Percentiles rank a stretch among this genome's conserved stretches.
phyloP scores from a whole-genome alignment of 2,888 invertebrate genomes.

The Euphydryas editha region DNA sequence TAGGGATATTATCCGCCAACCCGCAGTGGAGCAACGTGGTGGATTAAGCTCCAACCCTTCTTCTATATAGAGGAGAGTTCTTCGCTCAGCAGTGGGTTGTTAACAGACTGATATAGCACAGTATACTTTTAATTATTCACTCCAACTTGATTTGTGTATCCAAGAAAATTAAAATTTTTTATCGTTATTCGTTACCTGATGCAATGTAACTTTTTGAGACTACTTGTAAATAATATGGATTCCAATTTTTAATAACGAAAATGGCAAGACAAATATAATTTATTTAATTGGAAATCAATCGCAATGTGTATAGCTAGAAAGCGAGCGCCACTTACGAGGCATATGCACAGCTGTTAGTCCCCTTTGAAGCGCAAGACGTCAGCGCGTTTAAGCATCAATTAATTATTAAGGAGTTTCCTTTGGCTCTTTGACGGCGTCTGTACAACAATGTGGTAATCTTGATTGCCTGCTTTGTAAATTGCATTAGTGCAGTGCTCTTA shows the following conservation, averaged over 20 bases:
- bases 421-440: slow-evolving; percentile 77
- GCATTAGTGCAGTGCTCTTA: slow-evolving; percentile 64
- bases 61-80: no score
- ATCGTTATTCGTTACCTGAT: background rate
- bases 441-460: slow-evolving; percentile 79
- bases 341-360: slow-evolving; percentile 74
- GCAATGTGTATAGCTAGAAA: slow-evolving; percentile 42
- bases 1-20: no score
- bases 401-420: slow-evolving; percentile 81
- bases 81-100: no score
- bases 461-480: slow-evolving; percentile 80
- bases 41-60: no score
- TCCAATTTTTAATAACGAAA: slow-evolving; percentile 6
- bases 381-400: slow-evolving; percentile 80
- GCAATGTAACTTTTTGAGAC: no score
- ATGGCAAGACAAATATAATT: slow-evolving; percentile 11
- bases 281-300: slow-evolving; percentile 31
- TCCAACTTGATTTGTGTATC: no score
- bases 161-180: no score
- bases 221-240: no score
- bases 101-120: no score
- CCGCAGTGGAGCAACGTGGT: no score
- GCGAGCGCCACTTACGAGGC: slow-evolving; percentile 55
- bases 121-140: no score
- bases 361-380: slow-evolving; percentile 75